phyloP scores from a whole-genome alignment of 1,140 invertebrate genomes.

The Laupala kohalensis region DNA sequence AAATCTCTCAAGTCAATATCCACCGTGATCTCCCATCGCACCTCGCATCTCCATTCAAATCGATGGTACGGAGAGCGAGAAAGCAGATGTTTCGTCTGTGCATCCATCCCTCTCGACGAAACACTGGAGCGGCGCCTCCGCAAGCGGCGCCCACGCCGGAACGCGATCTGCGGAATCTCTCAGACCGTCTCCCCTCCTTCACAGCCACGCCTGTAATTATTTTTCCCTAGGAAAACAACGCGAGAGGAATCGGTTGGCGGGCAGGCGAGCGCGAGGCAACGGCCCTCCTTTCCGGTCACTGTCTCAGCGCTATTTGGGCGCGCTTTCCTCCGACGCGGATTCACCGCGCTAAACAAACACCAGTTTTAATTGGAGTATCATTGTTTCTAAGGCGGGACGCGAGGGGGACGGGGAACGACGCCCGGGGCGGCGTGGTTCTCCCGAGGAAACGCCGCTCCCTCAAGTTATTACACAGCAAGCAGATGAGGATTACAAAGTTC shows the following conservation, averaged over 20 bases:
- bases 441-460: slow-evolving; percentile 13
- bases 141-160: neutral
- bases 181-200: neutral
- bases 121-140: too few relatives aligned
- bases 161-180: neutral
- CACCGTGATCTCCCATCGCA: too few relatives aligned
- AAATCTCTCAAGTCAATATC: too few relatives aligned
- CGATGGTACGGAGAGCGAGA: too few relatives aligned
- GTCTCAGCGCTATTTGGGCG: neutral
- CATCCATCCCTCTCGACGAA: neutral
- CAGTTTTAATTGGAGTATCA: slow-evolving; percentile 17
- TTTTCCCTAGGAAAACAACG: too few relatives aligned
- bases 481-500: slow-evolving; percentile 18
- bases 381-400: slow-evolving; percentile 11
- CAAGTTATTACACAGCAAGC: slow-evolving; percentile 16
- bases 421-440: neutral
- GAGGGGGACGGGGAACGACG: neutral
- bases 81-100: too few relatives aligned
- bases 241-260: too few relatives aligned
- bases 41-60: too few relatives aligned
- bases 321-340: neutral
- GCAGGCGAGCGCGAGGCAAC: too few relatives aligned
- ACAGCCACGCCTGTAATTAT: too few relatives aligned
- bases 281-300: slow-evolving; percentile 2
- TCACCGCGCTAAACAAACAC: slow-evolving; percentile 14